Conservation (phyloP, 2,888 invertebrate genomes). For the Hipparchia sbordonii region DNA sequence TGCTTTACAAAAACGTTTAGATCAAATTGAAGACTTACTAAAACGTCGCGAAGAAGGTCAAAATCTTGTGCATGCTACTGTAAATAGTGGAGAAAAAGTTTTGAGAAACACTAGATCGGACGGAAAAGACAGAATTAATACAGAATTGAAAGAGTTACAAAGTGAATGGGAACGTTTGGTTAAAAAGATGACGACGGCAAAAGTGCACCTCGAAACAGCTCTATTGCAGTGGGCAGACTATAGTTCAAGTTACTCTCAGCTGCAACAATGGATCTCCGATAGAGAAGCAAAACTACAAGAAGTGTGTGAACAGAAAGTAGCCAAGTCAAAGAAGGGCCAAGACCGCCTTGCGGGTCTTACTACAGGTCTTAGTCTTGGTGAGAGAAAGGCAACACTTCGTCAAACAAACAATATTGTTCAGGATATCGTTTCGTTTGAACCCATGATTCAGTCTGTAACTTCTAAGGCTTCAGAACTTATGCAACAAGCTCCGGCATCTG, state of each 20-base stretch:
- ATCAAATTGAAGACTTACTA: constrained; percentile 90
- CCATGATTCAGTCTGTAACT: constrained; percentile 97
- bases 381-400: constrained; percentile 93
- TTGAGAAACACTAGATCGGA: constrained; percentile 93
- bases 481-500: constrained; percentile 95
- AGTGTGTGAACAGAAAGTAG: constrained; percentile 92
- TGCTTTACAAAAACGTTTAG: constrained; percentile 90
- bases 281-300: constrained; percentile 95
- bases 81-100: constrained; percentile 95
- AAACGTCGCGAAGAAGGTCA: constrained; percentile 94
- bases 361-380: constrained; percentile 89
- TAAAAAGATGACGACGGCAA: constrained; percentile 95
- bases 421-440: constrained; percentile 98
- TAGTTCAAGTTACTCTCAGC: constrained; percentile 94
- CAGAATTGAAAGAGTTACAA: constrained; percentile 94
- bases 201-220: constrained; percentile 94
- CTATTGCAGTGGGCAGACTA: constrained; percentile 98
- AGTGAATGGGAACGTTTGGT: constrained; percentile 96
- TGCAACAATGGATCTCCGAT: constrained; percentile 97
- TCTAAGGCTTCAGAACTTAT: constrained; percentile 96
- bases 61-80: constrained; percentile 91
- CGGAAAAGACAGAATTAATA: constrained; percentile 93
- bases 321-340: constrained; percentile 90
- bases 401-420: constrained; percentile 97
- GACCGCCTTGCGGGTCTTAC: constrained; percentile 87